Evolutionary conservation across 2,888 invertebrate species (phyloP), one percentile per base, ranked within the genome.

Genomic region (Eristalinus aeneus): DNA sequence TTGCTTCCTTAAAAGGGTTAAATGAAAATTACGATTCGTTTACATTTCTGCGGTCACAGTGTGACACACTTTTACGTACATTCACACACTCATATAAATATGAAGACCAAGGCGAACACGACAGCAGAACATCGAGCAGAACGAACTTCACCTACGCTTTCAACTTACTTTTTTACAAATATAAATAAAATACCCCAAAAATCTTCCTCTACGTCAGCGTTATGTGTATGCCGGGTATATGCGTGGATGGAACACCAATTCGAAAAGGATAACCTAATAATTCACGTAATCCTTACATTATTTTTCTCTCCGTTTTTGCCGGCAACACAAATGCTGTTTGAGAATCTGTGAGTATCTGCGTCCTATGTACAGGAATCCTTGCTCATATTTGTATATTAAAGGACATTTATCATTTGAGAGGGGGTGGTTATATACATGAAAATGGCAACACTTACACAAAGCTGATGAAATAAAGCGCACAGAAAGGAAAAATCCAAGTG

Each of bases 231-330:
- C 5, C 11, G 23, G 23, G 56, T 80, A 77, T 77, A 78, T 77
- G 86, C 77, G 74, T 82, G 73, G 16, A 46, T 46, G 16, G 61
- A 77, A 78, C 81, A 78, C 82, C 82, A 78, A 86, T 82, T 73
- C 74, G 71, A 86, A 86, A 86, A 86, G 82, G 86, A 86, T 86
- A 86, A 86, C 86, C 82, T 54, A 86, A 86, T 86, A 86, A 86
- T 67, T 86, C 77, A 86, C 77, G 82, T 74, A 82, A 86, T 86
- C 72, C 81, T 81, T 76, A 65, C 72, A 32, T 58, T 31, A 20
- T 60, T 68, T 65, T 80, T 77, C 54, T 78, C 56, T 39, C 36
- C n/a, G 73, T 81, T 85, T 77, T 81, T 73, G 85, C 82, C 77
- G 73, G 73, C 77, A 82, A 77, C 77, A 81, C 65, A 65, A 81